Base-by-base conservation (phyloP, 2,888 invertebrate genomes). In the Xiphydria camelus region DNA sequence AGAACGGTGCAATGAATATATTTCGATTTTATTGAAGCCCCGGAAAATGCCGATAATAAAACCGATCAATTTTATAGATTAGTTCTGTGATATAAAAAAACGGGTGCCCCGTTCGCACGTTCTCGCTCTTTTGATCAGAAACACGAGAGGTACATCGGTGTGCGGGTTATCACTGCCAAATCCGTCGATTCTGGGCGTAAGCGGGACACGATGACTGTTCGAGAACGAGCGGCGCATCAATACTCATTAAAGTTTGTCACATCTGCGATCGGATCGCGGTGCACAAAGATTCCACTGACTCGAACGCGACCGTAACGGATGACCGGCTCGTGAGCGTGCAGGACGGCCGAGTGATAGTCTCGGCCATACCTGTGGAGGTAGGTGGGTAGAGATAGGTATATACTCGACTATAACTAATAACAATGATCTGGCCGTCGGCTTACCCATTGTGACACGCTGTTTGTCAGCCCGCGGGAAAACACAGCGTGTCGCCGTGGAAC, bases 171-270 rank as follows among this genome's bases (percentile, higher is more conserved):
- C 35, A n/a, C 14, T 23, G 6, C 38, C 25, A 17, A 10, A 17
- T 38, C 26, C 22, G 15, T 22, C 35, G 9, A 36, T 7, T 6
- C 14, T 9, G 25, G 9, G 25, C 9, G n/a, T 23, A 23, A 23
- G 25, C 29, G 29, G 12, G 29, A 29, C 29, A 7, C 42, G 53
- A 54, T 59, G 53, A 51, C 46, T 47, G 50, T 51, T 53, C 53
- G 58, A 63, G 36, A 25, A 15, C 26, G 63, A 60, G 57, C 51
- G 45, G 44, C 36, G 49, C 59, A 69, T 70, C 65, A 61, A 67
- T 67, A 66, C 64, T 68, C 67, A 67, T 73, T 70, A 68, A 63
- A 49, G 62, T 56, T 59, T 58, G 60, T 57, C 62, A 53, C 60
- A 64, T 62, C 62, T 40, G 23, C 51, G 59, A 64, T 62, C 61